Base-by-base conservation (phyloP, 2,113 vertebrate species). In the Gasterosteus aculeatus region DNA sequence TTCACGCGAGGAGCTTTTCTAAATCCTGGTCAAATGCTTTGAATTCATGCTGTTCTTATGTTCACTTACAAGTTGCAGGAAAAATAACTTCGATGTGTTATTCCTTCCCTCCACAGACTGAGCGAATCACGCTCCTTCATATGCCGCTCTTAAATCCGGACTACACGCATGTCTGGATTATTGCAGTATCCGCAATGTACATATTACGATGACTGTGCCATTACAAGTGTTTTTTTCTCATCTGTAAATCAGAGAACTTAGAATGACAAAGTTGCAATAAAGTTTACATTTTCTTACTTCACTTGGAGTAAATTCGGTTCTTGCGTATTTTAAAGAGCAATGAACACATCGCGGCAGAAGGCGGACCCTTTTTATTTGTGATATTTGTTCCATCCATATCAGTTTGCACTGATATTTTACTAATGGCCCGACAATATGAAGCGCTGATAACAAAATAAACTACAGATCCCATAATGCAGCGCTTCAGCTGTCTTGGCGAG, bases 261-360 rank as follows among this genome's bases (percentile, higher is more conserved):
- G 85, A 91, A 89, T 75, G 81, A 90, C 71, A 85, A 91, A 80
- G 80, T 89, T 94, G 82, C 85, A 94, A 94, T 94, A 94, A 94
- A 94, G 94, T 95, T 94, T 94, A 94, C 93, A 94, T 93, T 94
- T 95, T 94, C 91, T 90, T 92, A 92, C 81, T 77, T 83, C 81
- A 88, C 60, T 56, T 75, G 44, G 44, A 44, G 26, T 84, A 38
- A 38, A 18, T 66, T 51, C 18, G 18, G 41, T 64, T 70, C 12
- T 35, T 60, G 57, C 3, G 73, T 57, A 10, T 58, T 26, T 75
- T 62, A 11, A 38, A 33, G 33, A 60, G 9, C 39, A 38, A 38
- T 56, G 38, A 14, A 47, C 41, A 54, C 0, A 12, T 3, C 0
- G 35, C 57, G 47, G 53, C 53, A 29, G 10, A 41, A 38, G 26